Conservation (phyloP, 2,888 invertebrate genomes). For the Andrena dorsata region DNA sequence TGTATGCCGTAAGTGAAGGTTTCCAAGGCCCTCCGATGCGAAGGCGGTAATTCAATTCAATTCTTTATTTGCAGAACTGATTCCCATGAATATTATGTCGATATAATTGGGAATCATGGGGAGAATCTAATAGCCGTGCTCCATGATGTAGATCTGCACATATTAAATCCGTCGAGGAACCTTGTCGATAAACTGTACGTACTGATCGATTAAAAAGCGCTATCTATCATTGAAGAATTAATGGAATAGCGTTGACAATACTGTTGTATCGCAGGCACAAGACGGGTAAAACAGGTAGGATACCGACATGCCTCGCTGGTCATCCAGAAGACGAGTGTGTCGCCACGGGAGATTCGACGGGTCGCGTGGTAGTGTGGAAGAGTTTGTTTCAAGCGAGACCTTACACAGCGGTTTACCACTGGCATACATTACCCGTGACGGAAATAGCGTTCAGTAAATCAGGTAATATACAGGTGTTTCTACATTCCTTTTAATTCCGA, state of each 20-base stretch:
- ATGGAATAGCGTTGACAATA: not conserved
- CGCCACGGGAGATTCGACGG: slow-evolving; percentile 89
- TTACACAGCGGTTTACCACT: slow-evolving; percentile 88
- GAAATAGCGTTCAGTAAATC: slow-evolving; percentile 88
- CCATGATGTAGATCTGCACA: slow-evolving; percentile 76
- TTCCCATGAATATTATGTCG: slow-evolving; percentile 78
- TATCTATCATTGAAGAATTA: not conserved
- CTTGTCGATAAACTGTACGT: slow-evolving; percentile 76
- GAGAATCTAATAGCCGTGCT: slow-evolving; percentile 81
- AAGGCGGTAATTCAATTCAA: not conserved
- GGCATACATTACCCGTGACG: slow-evolving; percentile 91
- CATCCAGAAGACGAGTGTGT: slow-evolving; percentile 89
- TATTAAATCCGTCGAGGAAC: slow-evolving; percentile 77
- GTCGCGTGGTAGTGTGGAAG: slow-evolving; percentile 89
- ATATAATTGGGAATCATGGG: slow-evolving; percentile 81
- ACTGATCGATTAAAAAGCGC: slow-evolving; percentile 6
- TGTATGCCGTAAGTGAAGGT: slow-evolving; percentile 59
- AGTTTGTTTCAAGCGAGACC: slow-evolving; percentile 81
- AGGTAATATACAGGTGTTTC: slow-evolving; percentile 69
- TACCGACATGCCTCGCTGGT: slow-evolving; percentile 88
- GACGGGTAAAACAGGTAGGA: slow-evolving; percentile 77
- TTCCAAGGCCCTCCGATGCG: not conserved
- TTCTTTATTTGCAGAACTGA: slow-evolving; percentile 33
- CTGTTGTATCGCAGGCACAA: slow-evolving; percentile 58
- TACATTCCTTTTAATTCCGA: slow-evolving; percentile 14